phyloP scores from a whole-genome alignment of 2,888 invertebrate genomes.

The Ischnura elegans region DNA sequence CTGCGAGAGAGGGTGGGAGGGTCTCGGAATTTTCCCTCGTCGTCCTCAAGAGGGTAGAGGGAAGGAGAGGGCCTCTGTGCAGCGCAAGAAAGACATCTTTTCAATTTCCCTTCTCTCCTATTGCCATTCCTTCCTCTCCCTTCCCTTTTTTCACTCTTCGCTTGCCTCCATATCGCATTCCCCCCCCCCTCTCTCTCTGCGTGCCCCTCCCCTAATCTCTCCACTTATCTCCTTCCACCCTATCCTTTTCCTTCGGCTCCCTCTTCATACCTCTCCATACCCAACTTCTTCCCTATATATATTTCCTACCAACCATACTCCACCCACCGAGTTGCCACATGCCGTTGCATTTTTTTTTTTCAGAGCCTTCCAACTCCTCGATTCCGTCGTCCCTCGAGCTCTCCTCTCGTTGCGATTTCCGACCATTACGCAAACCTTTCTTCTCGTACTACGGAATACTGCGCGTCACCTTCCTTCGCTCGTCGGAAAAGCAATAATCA shows the following conservation, averaged over 20 bases:
- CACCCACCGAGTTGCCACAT: too few relatives aligned
- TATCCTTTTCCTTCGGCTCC: not conserved
- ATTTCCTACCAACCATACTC: too few relatives aligned
- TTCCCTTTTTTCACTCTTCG: not conserved
- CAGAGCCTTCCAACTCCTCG: not conserved
- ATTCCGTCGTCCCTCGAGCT: not conserved
- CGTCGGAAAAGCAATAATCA: too few relatives aligned
- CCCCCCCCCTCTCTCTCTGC: not conserved
- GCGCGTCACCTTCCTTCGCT: too few relatives aligned
- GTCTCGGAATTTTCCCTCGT: not conserved
- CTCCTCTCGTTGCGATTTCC: not conserved
- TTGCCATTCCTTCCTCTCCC: not conserved
- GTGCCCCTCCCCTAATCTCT: not conserved
- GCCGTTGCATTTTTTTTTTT: not conserved
- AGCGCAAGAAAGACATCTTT: slow-evolving; percentile 43
- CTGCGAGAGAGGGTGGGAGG: not conserved
- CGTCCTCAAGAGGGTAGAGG: not conserved
- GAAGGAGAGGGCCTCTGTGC: not conserved
- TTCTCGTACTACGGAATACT: too few relatives aligned
- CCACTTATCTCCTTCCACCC: slow-evolving; percentile 6
- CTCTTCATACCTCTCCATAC: not conserved
- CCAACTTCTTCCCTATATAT: not conserved
- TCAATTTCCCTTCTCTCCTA: slow-evolving; percentile 51
- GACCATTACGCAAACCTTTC: too few relatives aligned
- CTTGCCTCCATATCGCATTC: slow-evolving; percentile 11